Evolutionary conservation across 2,113 vertebrate genomes (phyloP).

Genomic region (Reinhardtius hippoglossoides): DNA sequence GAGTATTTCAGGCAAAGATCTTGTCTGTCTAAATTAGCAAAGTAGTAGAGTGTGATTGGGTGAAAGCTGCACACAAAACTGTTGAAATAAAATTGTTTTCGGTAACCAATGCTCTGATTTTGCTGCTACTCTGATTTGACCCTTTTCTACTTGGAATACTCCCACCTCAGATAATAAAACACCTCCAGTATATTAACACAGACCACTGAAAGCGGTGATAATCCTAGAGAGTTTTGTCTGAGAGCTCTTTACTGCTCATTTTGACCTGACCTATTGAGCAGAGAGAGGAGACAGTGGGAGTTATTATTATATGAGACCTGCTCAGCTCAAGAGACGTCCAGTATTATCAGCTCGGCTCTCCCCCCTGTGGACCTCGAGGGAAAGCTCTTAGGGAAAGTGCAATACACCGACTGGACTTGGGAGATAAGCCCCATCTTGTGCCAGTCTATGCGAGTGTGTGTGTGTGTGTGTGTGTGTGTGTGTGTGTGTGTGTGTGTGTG

Average conservation of each 20-base stretch:
- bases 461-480: background rate
- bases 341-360: slow-evolving; percentile 51
- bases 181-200: slow-evolving; percentile 12
- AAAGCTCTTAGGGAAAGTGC: slow-evolving; percentile 61
- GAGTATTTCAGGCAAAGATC: background rate
- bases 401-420: slow-evolving; percentile 48
- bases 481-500: background rate
- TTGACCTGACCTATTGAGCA: slow-evolving; percentile 65
- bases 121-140: background rate
- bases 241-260: slow-evolving; percentile 34
- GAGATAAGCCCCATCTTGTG: slow-evolving; percentile 64
- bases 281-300: slow-evolving; percentile 40
- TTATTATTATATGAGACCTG: slow-evolving; percentile 52
- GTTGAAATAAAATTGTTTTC: background rate
- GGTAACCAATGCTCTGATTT: no score
- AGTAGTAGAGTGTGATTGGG: background rate
- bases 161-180: slow-evolving; percentile 27
- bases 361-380: slow-evolving; percentile 37
- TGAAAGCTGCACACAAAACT: background rate
- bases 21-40: background rate
- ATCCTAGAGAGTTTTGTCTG: slow-evolving; percentile 38
- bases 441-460: slow-evolving; percentile 10
- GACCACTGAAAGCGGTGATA: slow-evolving; percentile 30
- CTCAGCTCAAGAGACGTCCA: slow-evolving; percentile 52
- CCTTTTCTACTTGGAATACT: slow-evolving; percentile 5